phyloP scores from a whole-genome alignment of 2,113 vertebrate genomes.

The Cavia porcellus region DNA sequence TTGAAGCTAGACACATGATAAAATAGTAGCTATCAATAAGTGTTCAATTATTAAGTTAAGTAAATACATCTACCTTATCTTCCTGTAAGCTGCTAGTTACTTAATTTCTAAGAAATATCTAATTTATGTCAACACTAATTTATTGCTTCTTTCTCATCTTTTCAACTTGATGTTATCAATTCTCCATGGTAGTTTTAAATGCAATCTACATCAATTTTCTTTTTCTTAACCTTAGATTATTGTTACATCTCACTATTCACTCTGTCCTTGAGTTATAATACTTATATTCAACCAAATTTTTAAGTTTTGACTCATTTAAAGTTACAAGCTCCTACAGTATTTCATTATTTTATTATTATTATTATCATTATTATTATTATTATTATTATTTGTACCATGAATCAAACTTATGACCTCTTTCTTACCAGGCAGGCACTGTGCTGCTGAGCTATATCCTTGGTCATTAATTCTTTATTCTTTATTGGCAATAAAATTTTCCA shows the following conservation, averaged over 20 bases:
- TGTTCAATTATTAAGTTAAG: neutral
- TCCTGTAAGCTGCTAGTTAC: neutral
- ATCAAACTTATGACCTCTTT: no score
- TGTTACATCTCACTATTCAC: neutral
- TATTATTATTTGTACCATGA: no score
- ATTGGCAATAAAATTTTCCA: neutral
- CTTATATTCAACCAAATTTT: neutral
- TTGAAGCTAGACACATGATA: neutral
- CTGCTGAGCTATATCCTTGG: no score
- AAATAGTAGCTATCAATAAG: neutral
- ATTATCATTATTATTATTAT: no score
- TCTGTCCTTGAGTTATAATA: neutral
- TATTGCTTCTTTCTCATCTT: neutral
- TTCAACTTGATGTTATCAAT: neutral
- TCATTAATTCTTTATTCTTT: neutral
- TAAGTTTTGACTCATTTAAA: slow-evolving; percentile 14
- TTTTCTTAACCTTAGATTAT: neutral
- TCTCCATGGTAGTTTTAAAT: neutral
- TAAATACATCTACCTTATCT: neutral
- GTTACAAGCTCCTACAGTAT: neutral
- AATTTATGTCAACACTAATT: neutral
- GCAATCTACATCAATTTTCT: neutral
- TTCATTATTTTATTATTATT: no score
- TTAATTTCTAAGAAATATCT: slow-evolving; percentile 10
- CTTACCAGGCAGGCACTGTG: no score